Base-by-base conservation (phyloP, 2,113 vertebrate genomes). In the Asarcornis scutulata region DNA sequence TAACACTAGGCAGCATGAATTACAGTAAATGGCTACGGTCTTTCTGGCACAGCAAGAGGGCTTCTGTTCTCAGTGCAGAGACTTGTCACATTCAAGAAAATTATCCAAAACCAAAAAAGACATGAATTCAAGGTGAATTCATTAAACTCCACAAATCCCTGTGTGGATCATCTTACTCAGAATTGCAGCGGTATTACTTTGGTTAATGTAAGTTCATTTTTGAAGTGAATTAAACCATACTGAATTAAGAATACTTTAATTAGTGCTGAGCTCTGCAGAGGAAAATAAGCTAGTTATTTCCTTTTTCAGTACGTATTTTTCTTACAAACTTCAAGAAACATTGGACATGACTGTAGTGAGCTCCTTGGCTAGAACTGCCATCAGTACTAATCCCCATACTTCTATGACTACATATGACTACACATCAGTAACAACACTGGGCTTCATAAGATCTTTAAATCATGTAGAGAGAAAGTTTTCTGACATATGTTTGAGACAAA, bases 181-280 rank as follows among this genome's bases (percentile, higher is more conserved):
- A 89, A 89, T 85, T 80, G 83, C 36, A 58, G 62, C n/a, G 77
- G 42, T 74, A 42, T 56, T 81, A 69, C 40, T 76, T 82, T 20
- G 38, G 60, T 69, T 80, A 89, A 83, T 10, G 2, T 42, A 63
- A 86, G 46, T 44, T 87, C 23, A 50, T 83, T 94, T 95, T 68
- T 50, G 44, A 93, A 95, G 74, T 76, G 55, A 92, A 92, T 87
- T 58, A 91, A 62, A 63, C 67, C 68, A 80, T 92, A 85, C 67
- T 62, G 83, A 93, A 91, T 79, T 29, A 89, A 94, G 66, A 92
- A 48, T 21, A 22, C 64, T 95, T 89, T 82, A 79, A 94, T 89
- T 86, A 91, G 69, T 84, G 76, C 79, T 81, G 83, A 91, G 79
- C 26, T 94, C 83, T 92, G 90, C 53, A 91, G n/a, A 81, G 73